Percentiles rank a stretch among this genome's conserved stretches.
phyloP scores from a whole-genome alignment of 2,113 vertebrate species.

The Paedocypris sp. region DNA sequence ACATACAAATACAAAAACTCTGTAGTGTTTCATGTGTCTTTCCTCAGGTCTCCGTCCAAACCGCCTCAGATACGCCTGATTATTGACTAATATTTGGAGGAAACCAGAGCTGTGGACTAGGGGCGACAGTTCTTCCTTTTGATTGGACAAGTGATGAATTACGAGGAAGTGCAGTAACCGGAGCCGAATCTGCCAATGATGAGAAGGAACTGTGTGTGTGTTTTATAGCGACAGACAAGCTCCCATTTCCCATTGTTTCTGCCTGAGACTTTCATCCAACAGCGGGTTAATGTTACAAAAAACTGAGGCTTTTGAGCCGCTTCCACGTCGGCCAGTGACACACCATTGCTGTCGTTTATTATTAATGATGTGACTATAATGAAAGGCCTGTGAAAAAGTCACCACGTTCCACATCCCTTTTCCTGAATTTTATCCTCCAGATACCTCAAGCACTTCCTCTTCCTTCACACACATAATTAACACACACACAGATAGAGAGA shows the following conservation, averaged over 20 bases:
- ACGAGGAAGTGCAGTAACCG: conserved; percentile 24
- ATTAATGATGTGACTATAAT: conserved; percentile 9
- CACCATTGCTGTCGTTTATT: conserved; percentile 25
- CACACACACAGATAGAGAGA: conserved; percentile 11
- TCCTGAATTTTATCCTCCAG: conserved; percentile 37
- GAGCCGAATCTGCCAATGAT: conserved; percentile 13
- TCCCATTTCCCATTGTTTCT: conserved; percentile 30
- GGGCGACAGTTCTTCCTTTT: conserved; percentile 36
- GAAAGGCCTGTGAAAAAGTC: conserved; percentile 5
- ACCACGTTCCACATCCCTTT: not conserved
- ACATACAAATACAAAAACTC: not conserved
- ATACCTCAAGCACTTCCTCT: conserved; percentile 7
- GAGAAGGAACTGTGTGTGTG: conserved; percentile 13
- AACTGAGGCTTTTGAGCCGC: conserved; percentile 13
- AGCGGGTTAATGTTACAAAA: conserved; percentile 25
- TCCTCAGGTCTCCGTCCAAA: conserved; percentile 11
- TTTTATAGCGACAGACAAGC: conserved; percentile 5
- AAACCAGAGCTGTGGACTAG: conserved; percentile 23
- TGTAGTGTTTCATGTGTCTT: conserved; percentile 3
- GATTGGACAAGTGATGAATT: conserved; percentile 35
- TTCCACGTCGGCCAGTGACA: conserved; percentile 7
- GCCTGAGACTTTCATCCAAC: conserved; percentile 10
- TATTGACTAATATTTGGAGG: conserved; percentile 27
- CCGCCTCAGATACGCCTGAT: conserved; percentile 5
- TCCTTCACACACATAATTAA: conserved; percentile 49